Evolutionary conservation across 2,888 invertebrate species (phyloP).

Genomic region (Lasiommata megera): DNA sequence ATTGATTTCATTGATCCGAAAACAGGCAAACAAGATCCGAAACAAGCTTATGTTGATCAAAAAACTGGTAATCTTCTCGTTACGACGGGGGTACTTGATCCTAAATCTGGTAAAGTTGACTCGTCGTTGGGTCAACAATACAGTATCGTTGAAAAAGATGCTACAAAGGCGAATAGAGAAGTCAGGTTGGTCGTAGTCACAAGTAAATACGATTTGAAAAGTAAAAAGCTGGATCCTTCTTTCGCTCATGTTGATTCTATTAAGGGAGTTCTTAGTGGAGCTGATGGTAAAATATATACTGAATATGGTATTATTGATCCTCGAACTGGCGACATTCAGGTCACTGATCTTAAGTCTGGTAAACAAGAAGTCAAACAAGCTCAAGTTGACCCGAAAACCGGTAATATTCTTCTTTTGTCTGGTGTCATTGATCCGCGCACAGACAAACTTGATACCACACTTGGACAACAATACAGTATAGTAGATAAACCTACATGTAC

Average conservation of each 20-base stretch:
- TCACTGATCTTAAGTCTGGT: conserved; percentile 68
- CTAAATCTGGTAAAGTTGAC: conserved; percentile 84
- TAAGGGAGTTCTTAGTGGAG: conserved; percentile 74
- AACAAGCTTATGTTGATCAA: conserved; percentile 86
- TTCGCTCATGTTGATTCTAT: conserved; percentile 76
- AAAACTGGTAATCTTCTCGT: conserved; percentile 85
- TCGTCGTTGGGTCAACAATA: conserved; percentile 85
- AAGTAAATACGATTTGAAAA: conserved; percentile 82
- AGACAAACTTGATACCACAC: conserved; percentile 76
- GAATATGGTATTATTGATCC: conserved; percentile 84
- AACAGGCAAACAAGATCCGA: conserved; percentile 83
- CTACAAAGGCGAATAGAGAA: conserved; percentile 83
- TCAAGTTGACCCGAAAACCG: conserved; percentile 75
- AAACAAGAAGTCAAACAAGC: conserved; percentile 68
- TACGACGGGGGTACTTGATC: conserved; percentile 83
- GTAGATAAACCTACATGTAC: conserved; percentile 80
- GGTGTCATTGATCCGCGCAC: conserved; percentile 82
- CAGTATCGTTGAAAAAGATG: conserved; percentile 84
- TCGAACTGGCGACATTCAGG: conserved; percentile 77
- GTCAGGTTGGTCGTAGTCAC: conserved; percentile 82
- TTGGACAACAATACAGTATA: conserved; percentile 82
- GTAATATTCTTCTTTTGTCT: conserved; percentile 74
- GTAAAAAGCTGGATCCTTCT: conserved; percentile 72
- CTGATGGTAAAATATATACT: conserved; percentile 84
- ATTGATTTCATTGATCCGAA: conserved; percentile 83